A percentile compares a stretch with the other conserved stretches of the same genome.
These are phyloP conservation scores for Orbicella faveolata DNA, from an alignment of 64 coral and sea anemone species.

Conservation along the genomic window DNA sequence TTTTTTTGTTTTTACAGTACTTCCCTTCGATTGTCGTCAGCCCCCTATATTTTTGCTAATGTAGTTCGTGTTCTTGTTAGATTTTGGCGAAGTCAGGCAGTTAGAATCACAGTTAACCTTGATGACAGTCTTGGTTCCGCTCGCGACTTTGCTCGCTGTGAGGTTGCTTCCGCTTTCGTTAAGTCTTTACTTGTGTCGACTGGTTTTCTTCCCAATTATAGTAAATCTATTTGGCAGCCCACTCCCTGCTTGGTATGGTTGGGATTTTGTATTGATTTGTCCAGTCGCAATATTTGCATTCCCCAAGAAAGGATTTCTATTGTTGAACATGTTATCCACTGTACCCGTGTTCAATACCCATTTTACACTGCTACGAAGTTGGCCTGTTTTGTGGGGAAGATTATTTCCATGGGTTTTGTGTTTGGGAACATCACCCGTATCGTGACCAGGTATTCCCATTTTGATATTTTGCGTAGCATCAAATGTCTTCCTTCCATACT, in stretches of 20 bases:
- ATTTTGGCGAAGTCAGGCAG: too few species aligned
- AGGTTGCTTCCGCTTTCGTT: too few species aligned
- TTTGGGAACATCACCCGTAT: not conserved
- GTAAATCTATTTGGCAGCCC: not conserved
- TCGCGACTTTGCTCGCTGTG: too few species aligned
- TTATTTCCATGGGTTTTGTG: not conserved
- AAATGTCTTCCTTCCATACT: too few species aligned
- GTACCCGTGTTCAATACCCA: not conserved
- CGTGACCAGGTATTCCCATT: slow-evolving; percentile 1
- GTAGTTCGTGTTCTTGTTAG: too few species aligned
- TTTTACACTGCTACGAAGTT: not conserved
- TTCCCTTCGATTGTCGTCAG: not conserved
- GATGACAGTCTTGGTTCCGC: too few species aligned
- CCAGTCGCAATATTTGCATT: not conserved
- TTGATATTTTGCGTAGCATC: not conserved
- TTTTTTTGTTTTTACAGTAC: not conserved
- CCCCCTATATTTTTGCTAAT: too few species aligned
- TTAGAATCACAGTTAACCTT: too few species aligned
- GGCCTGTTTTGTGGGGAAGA: not conserved
- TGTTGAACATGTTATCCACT: not conserved
- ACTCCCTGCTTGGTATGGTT: not conserved
- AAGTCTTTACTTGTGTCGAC: too few species aligned
- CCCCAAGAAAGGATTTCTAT: not conserved
- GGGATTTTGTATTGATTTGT: not conserved
- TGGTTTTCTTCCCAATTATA: not conserved